These are phyloP conservation scores for Menidia beryllina DNA, from an alignment of 2,113 vertebrate species.

Conservation along the genomic window DNA sequence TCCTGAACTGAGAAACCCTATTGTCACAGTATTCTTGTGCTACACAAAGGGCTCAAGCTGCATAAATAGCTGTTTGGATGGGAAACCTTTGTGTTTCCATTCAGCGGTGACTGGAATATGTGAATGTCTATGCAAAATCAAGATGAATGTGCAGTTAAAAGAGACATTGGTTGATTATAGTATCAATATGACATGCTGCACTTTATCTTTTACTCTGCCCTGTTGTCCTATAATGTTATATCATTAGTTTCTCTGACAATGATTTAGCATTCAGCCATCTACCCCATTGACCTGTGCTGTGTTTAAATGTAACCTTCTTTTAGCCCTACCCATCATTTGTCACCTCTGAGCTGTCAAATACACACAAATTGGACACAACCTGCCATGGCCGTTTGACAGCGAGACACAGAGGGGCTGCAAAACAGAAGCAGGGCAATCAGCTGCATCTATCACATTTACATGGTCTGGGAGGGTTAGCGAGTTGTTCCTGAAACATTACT, in stretches of 20 bases:
- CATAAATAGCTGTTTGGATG: conserved; percentile 69
- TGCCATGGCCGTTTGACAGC: conserved; percentile 62
- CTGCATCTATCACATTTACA: conserved; percentile 82
- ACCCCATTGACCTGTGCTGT: conserved; percentile 80
- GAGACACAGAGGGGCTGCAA: conserved; percentile 66
- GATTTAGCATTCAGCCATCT: conserved; percentile 83
- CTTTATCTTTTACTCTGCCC: conserved; percentile 78
- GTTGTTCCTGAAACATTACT: conserved; percentile 83
- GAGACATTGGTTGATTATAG: conserved; percentile 78
- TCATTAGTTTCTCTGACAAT: conserved; percentile 87
- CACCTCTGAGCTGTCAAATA: conserved; percentile 79
- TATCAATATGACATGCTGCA: conserved; percentile 69
- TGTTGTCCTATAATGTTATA: conserved; percentile 84
- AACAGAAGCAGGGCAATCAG: conserved; percentile 68
- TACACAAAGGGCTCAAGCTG: conserved; percentile 57
- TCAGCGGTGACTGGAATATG: conserved; percentile 68
- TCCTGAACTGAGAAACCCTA: conserved; percentile 7
- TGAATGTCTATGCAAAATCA: conserved; percentile 85
- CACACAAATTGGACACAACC: conserved; percentile 79
- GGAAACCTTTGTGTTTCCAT: conserved; percentile 66
- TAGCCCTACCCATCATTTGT: conserved; percentile 77
- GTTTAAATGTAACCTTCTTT: conserved; percentile 87
- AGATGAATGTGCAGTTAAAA: conserved; percentile 80
- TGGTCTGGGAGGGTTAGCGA: conserved; percentile 82
- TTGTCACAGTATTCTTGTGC: conserved; percentile 40